These are phyloP conservation scores for Stegastes partitus DNA, from an alignment of 2,113 vertebrate species.

Conservation along the genomic window DNA sequence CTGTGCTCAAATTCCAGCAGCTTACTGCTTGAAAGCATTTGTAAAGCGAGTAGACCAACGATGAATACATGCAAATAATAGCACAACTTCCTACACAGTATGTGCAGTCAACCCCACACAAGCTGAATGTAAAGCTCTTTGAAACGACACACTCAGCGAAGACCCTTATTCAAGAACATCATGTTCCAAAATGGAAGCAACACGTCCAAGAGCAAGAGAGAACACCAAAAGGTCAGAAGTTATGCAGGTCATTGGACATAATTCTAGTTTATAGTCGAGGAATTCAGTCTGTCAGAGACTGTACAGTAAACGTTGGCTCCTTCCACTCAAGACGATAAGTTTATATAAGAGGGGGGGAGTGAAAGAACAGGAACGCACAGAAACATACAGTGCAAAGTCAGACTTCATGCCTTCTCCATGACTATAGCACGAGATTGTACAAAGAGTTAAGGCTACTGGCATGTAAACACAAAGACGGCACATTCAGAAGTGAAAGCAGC, in stretches of 20 bases:
- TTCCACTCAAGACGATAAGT: neutral
- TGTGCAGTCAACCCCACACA: conserved; percentile 47
- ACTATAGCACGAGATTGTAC: conserved; percentile 22
- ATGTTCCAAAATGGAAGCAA: conserved; percentile 40
- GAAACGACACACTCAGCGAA: conserved; percentile 31
- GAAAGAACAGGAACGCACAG: neutral
- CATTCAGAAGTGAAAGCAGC: conserved; percentile 34
- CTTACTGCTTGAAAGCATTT: conserved; percentile 49
- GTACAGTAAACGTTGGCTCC: conserved; percentile 9
- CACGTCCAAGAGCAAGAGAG: neutral
- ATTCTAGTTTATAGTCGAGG: conserved; percentile 15
- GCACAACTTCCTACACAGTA: conserved; percentile 45
- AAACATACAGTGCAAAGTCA: neutral
- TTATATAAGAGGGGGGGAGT: neutral
- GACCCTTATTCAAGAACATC: conserved; percentile 29
- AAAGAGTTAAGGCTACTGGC: conserved; percentile 27
- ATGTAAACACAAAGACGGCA: conserved; percentile 29
- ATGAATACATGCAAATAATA: conserved; percentile 55
- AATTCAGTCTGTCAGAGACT: conserved; percentile 13
- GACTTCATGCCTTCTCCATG: conserved; percentile 15
- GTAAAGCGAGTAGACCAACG: conserved; percentile 45
- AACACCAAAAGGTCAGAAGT: conserved; percentile 20
- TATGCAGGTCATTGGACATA: conserved; percentile 13
- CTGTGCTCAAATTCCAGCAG: conserved; percentile 70
- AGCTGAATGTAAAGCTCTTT: conserved; percentile 54